These are phyloP conservation scores for Sabatieria punctata DNA, from an alignment of 2,888 invertebrate genomes.

Conservation along the genomic window DNA sequence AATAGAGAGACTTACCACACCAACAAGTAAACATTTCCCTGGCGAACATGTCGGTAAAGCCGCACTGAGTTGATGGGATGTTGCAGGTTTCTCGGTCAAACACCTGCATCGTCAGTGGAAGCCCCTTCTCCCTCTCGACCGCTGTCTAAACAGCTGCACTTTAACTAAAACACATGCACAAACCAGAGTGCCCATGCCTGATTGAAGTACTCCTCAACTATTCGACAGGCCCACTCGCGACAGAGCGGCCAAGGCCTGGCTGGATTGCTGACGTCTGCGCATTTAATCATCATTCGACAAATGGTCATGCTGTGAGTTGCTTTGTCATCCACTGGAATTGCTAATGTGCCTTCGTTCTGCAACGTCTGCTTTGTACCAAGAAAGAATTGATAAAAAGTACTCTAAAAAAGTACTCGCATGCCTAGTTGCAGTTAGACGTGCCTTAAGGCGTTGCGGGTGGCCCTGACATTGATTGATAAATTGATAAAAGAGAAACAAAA, in stretches of 20 bases:
- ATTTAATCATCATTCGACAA: slow-evolving; percentile 75
- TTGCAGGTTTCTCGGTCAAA: slow-evolving; percentile 86
- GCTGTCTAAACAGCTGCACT: slow-evolving; percentile 51
- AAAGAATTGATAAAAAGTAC: too few relatives aligned
- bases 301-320: slow-evolving; percentile 22
- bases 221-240: slow-evolving; percentile 81
- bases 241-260: slow-evolving; percentile 56
- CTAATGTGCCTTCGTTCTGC: too few relatives aligned
- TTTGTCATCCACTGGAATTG: too few relatives aligned
- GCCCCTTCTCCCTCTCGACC: slow-evolving; percentile 67
- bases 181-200: slow-evolving; percentile 42
- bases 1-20: slow-evolving; percentile 57
- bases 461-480: too few relatives aligned
- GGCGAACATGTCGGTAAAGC: slow-evolving; percentile 91
- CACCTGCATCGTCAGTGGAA: slow-evolving; percentile 96
- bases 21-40: slow-evolving; percentile 94
- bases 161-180: slow-evolving; percentile 1
- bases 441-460: too few relatives aligned
- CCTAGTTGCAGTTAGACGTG: too few relatives aligned
- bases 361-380: too few relatives aligned
- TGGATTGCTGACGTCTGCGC: slow-evolving; percentile 93
- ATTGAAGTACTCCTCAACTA: slow-evolving; percentile 90
- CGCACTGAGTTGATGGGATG: slow-evolving; percentile 90
- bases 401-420: too few relatives aligned
- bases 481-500: too few relatives aligned